Evolutionary conservation across 2,113 vertebrate genomes (phyloP).

Genomic region (Melanerpes aurifrons): DNA sequence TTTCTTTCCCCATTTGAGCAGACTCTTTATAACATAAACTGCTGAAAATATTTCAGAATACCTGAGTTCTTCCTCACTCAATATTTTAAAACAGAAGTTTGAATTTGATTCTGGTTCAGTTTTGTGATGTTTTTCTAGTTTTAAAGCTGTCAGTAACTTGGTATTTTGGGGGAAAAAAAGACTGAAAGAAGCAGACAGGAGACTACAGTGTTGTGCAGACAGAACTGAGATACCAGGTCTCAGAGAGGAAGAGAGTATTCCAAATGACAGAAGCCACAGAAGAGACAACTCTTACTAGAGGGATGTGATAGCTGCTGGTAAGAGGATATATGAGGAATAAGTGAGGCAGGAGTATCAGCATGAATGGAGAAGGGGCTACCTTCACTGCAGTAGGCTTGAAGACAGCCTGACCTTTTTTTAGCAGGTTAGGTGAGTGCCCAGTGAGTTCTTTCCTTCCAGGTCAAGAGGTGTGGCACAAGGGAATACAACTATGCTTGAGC

Average conservation of each 20-base stretch:
- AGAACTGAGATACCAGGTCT: background rate
- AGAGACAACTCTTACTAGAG: background rate
- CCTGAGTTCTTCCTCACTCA: background rate
- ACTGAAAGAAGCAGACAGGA: background rate
- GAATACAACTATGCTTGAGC: background rate
- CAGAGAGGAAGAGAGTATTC: background rate
- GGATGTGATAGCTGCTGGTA: background rate
- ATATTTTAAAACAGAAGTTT: background rate
- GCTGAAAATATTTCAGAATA: background rate
- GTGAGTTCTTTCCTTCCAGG: background rate
- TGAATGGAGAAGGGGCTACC: background rate
- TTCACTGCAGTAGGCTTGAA: background rate
- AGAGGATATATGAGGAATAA: background rate
- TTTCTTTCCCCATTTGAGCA: background rate
- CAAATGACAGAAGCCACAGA: background rate
- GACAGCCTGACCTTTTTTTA: background rate
- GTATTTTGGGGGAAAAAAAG: background rate
- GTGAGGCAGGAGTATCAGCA: background rate
- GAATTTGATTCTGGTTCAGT: background rate
- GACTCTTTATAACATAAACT: background rate
- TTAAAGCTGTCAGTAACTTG: conserved; percentile 16
- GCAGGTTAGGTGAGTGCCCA: background rate
- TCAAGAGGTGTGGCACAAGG: background rate
- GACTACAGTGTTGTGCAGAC: background rate
- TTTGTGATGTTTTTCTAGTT: background rate